These are phyloP conservation scores for Heliangelus exortis DNA, from an alignment of 2,797 vertebrate genomes.

Conservation along the genomic window DNA sequence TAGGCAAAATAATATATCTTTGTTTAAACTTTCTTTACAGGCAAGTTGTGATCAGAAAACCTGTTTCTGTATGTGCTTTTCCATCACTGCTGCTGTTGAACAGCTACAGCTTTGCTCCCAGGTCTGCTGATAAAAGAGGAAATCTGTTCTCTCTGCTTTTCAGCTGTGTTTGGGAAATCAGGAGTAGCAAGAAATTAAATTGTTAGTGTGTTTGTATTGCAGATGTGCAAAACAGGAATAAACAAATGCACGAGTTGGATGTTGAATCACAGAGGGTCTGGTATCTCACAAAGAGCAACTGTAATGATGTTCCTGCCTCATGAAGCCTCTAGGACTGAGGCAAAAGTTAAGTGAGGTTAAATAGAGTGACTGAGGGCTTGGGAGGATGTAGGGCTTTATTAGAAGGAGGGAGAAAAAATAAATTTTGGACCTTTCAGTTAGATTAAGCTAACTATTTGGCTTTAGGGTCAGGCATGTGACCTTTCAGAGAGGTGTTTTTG, in stretches of 20 bases:
- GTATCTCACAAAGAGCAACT: neutral
- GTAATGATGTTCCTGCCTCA: neutral
- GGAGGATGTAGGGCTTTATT: neutral
- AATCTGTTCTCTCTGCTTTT: neutral
- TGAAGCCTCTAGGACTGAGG: neutral
- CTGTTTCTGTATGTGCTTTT: neutral
- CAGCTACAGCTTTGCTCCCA: neutral
- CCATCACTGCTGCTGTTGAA: neutral
- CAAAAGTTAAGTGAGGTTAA: slow-evolving; percentile 4
- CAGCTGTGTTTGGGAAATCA: neutral
- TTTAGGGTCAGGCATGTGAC: neutral
- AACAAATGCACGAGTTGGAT: neutral
- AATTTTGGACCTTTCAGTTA: neutral
- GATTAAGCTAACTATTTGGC: neutral
- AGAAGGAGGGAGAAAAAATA: neutral
- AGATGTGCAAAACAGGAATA: neutral
- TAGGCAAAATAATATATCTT: neutral
- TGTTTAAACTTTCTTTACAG: neutral
- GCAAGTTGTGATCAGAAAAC: neutral
- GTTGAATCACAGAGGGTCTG: neutral
- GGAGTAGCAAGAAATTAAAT: neutral
- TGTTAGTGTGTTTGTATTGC: neutral
- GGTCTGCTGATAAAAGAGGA: neutral
- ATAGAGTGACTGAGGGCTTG: neutral
- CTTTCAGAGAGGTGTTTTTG: neutral